Base-by-base conservation (phyloP, 1,140 invertebrate species). In the Ostrea denselamellosa region DNA sequence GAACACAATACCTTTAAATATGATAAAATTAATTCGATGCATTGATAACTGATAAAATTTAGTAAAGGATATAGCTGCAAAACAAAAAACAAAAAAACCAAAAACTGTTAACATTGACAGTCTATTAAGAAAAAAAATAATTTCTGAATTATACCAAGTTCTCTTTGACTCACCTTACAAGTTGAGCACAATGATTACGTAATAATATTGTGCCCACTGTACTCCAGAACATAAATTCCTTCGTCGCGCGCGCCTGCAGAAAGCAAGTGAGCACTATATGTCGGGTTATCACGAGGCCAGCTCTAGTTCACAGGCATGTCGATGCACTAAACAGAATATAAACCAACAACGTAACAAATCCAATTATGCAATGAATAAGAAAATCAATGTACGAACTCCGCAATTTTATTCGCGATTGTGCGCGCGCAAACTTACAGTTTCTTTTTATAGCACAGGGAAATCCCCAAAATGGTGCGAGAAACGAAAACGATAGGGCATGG, bases 401-500 rank as follows among this genome's bases (percentile, higher is more conserved):
- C 56, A 7, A 12, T 62, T 8, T n/a, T 7, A 19, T n/a, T n/a
- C 56, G 56, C 56, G 9, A 77, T 10, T 77, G 68, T 25, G 68
- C 68, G 68, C 68, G 14, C 14, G 14, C 25, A 17, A 77, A 9
- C 14, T 34, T n/a, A n/a, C n/a, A 25, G 14, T 12, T 25, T 77
- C 28, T 77, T 34, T 77, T 28, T 34, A 28, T 77, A 77, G 68
- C 22, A 9, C 25, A 12, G 68, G 68, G 68, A 10, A 77, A 77
- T 14, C 28, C 68, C 68, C 83, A 84, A 84, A 19, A 85, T 85
- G 84, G 84, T 85, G 10, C 54, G 84, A 12, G 84, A 85, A 58
- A 85, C 84, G 19, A 85, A 58, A 85, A 85, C 84, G 28, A n/a
- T 85, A n/a, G 84, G 84, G 5, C 84, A 85, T 5, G 84, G 84